These are phyloP conservation scores for Tapirus terrestris DNA, from an alignment of 2,113 vertebrate genomes.

Conservation along the genomic window DNA sequence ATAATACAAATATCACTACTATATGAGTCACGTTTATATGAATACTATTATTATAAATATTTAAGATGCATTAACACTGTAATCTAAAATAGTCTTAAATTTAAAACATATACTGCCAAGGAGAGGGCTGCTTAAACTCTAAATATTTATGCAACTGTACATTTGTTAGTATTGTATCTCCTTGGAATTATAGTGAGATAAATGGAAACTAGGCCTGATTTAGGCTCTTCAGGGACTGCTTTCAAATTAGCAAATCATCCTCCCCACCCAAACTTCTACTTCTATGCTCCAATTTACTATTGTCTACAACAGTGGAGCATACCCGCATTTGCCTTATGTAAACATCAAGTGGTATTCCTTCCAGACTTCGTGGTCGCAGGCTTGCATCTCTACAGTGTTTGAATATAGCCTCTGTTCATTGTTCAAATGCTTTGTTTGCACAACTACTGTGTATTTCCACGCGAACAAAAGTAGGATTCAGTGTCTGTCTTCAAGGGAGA, in stretches of 20 bases:
- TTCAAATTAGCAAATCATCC: neutral
- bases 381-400: neutral
- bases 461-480: neutral
- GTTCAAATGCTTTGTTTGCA: neutral
- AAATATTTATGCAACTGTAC: conserved; percentile 25
- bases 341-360: neutral
- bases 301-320: neutral
- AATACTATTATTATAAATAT: neutral
- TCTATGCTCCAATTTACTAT: neutral
- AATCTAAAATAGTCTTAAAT: neutral
- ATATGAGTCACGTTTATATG: neutral
- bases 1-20: neutral
- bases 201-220: neutral
- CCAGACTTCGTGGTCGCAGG: neutral
- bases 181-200: neutral
- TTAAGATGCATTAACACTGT: neutral
- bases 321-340: neutral
- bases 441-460: neutral
- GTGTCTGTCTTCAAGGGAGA: neutral
- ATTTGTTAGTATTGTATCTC: neutral
- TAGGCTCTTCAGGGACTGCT: neutral
- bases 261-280: neutral
- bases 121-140: neutral
- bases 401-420: neutral
- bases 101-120: conserved; percentile 37